phyloP scores from a whole-genome alignment of 2,888 invertebrate species.

The Galerucella nymphaeae region DNA sequence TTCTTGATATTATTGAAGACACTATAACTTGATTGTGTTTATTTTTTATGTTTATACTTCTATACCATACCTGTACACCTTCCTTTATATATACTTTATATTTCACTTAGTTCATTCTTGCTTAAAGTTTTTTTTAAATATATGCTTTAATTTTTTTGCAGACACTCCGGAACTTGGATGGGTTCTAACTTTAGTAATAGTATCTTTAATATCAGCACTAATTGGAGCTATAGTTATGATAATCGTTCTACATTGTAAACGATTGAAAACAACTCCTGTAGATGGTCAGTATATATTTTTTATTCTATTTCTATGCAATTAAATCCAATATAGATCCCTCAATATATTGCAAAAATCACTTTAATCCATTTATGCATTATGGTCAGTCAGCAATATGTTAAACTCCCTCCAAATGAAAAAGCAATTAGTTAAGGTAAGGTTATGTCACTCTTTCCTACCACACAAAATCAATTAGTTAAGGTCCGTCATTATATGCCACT shows the following conservation, averaged over 20 bases:
- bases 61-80: too few relatives aligned
- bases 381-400: too few relatives aligned
- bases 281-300: conserved; percentile 34
- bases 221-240: conserved; percentile 80
- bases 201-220: conserved; percentile 76
- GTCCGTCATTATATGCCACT: too few relatives aligned
- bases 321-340: background rate
- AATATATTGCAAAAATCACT: too few relatives aligned
- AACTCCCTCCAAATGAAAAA: too few relatives aligned
- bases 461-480: too few relatives aligned
- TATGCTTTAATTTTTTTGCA: conserved; percentile 57
- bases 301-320: background rate
- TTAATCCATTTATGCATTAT: too few relatives aligned
- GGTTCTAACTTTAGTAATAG: conserved; percentile 77
- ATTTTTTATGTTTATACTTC: background rate
- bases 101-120: too few relatives aligned
- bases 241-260: conserved; percentile 75
- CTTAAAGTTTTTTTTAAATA: background rate
- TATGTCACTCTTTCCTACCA: too few relatives aligned
- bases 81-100: too few relatives aligned
- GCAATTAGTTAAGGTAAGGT: too few relatives aligned
- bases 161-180: conserved; percentile 74
- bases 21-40: background rate
- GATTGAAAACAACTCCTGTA: conserved; percentile 62
- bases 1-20: background rate